Percentiles rank a stretch among this genome's conserved stretches.
Conservation (phyloP, 2,113 vertebrate genomes). For the Lycaon pictus region DNA sequence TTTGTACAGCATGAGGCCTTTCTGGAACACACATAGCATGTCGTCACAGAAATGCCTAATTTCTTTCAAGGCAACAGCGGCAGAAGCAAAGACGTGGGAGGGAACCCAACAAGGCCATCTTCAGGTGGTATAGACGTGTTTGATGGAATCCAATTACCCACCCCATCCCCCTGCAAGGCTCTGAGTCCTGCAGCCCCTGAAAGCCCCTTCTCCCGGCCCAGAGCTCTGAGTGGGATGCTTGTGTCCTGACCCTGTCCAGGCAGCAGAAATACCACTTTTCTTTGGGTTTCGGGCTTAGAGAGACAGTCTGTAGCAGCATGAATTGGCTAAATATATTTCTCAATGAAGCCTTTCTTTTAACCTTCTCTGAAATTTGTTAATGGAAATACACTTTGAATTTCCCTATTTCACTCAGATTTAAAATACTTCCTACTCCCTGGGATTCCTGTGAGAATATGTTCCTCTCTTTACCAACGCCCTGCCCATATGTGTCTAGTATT, state of each 20-base stretch:
- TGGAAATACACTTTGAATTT: not conserved
- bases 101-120: not conserved
- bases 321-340: not conserved
- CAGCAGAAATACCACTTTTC: not conserved
- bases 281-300: not conserved
- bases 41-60: not conserved
- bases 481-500: not conserved
- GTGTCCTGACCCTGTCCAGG: not conserved
- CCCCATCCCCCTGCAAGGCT: not conserved
- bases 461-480: not conserved
- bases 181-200: not conserved
- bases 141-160: too few relatives aligned
- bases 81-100: not conserved
- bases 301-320: not conserved
- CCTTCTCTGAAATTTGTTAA: slow-evolving; percentile 2
- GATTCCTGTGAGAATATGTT: not conserved
- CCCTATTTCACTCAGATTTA: not conserved
- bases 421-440: not conserved
- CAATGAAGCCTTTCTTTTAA: slow-evolving; percentile 1
- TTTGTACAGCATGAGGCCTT: not conserved
- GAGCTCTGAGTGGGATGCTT: not conserved
- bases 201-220: not conserved
- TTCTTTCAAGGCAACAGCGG: not conserved
- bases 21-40: not conserved
- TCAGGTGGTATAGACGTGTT: not conserved